phyloP scores from a whole-genome alignment of 2,797 vertebrate species.

The Hemitrygon akajei region DNA sequence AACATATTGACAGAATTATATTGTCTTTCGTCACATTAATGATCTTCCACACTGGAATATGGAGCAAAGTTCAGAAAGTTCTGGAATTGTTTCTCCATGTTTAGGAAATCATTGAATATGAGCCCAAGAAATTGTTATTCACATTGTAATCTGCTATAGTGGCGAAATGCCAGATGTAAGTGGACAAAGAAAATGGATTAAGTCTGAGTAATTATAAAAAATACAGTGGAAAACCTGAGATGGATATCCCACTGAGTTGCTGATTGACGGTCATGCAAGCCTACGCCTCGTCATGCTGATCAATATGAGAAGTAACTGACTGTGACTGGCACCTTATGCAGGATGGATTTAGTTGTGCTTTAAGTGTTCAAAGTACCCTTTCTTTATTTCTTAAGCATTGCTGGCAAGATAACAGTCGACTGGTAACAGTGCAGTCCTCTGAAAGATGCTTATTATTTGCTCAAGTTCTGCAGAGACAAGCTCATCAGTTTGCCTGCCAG shows the following conservation, averaged over 20 bases:
- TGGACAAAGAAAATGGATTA: constrained; percentile 17
- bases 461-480: not conserved
- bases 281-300: not conserved
- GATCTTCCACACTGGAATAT: not conserved
- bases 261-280: not conserved
- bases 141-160: not conserved
- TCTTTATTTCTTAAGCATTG: not conserved
- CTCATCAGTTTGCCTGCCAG: constrained; percentile 4
- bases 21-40: not conserved
- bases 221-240: not conserved
- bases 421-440: not conserved
- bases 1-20: not conserved
- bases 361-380: not conserved
- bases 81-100: not conserved
- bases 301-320: not conserved
- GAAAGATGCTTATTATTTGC: not conserved
- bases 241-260: not conserved
- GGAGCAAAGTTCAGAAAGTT: not conserved
- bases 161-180: not conserved
- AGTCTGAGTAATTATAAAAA: not conserved
- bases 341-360: not conserved
- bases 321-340: not conserved
- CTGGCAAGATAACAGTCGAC: not conserved
- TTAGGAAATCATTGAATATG: not conserved
- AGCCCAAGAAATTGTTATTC: not conserved